These are phyloP conservation scores for Ciona savignyi DNA, from an alignment of 23 tunicate genomes.

Conservation along the genomic window DNA sequence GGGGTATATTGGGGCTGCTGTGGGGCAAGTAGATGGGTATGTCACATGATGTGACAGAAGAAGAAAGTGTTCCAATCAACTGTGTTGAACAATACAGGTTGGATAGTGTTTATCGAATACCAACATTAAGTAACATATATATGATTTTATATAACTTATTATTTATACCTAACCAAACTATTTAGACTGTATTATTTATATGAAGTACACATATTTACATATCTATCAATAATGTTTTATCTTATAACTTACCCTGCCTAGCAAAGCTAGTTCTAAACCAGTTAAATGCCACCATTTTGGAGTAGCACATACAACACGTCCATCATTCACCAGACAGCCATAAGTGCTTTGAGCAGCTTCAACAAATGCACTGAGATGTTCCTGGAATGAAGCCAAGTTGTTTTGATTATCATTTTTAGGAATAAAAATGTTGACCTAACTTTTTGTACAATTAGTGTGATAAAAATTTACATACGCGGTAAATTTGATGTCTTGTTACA, in stretches of 20 bases:
- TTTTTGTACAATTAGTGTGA: not conserved
- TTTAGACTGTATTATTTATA: not conserved
- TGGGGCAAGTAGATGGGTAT: conserved; percentile 80
- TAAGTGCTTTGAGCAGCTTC: conserved; percentile 79
- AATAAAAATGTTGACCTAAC: not conserved
- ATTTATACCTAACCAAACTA: not conserved
- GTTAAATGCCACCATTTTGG: conserved; percentile 82
- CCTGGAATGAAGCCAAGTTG: conserved; percentile 24
- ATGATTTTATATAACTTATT: no score
- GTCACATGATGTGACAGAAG: conserved; percentile 64
- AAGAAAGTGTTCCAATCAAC: conserved; percentile 46
- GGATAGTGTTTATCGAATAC: no score
- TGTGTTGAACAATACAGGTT: conserved; percentile 12
- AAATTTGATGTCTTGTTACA: no score
- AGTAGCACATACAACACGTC: conserved; percentile 82
- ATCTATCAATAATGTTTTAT: not conserved
- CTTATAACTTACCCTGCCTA: conserved; percentile 50
- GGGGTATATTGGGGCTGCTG: conserved; percentile 73
- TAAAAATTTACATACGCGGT: no score
- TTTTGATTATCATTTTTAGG: no score
- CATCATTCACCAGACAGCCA: conserved; percentile 65
- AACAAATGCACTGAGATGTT: conserved; percentile 71
- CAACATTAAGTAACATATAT: no score
- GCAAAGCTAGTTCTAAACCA: conserved; percentile 77
- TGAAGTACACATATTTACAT: not conserved